Evolutionary conservation across 2,797 vertebrate genomes (phyloP), one percentile per base, ranked within the genome.

Genomic region (Austrolebias charrua): DNA sequence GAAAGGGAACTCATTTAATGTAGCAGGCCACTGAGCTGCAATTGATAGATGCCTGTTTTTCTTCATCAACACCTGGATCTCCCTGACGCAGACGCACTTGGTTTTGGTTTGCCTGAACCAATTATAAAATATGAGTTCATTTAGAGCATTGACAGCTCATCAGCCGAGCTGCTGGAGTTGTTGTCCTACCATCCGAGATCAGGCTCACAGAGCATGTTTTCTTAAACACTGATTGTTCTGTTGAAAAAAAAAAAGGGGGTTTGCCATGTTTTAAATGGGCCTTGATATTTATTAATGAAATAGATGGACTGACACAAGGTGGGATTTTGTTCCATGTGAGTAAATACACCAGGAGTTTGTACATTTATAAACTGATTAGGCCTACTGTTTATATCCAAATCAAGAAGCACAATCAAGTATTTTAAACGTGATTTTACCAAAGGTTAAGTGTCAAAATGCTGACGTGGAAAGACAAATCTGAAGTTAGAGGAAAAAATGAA

Each of bases 41-140:
- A 2, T 4, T 45, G 87, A 89, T 88, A 73, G 81, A 90, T 87
- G 77, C 74, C 47, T 55, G 8, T 80, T 72, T 86, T 84, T 55
- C 65, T 42, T 60, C 51, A 44, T 7, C 38, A 60, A 66, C 77
- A 73, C 66, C 73, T 76, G 84, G 18, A 66, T 67, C 72, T 68
- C 40, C 43, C 11, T 49, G 55, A 72, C 59, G 52, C 52, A 67
- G 48, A 72, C 63, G 43, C 57, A 53, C 50, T 69, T 51, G 67
- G 40, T 51, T 45, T 70, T 57, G 71, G 38, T 78, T 76, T 62
- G 60, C 58, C 61, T 18, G 44, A 47, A 55, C 60, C 61, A 66
- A 77, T 77, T 80, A 73, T 40, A 69, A 48, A 38, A 46, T 70
- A 76, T 79, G 50, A 80, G 60, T 81, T 87, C 44, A 71, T 86